Conservation (phyloP, 2,797 vertebrate genomes). For the Enteromius afrohamiltoni region DNA sequence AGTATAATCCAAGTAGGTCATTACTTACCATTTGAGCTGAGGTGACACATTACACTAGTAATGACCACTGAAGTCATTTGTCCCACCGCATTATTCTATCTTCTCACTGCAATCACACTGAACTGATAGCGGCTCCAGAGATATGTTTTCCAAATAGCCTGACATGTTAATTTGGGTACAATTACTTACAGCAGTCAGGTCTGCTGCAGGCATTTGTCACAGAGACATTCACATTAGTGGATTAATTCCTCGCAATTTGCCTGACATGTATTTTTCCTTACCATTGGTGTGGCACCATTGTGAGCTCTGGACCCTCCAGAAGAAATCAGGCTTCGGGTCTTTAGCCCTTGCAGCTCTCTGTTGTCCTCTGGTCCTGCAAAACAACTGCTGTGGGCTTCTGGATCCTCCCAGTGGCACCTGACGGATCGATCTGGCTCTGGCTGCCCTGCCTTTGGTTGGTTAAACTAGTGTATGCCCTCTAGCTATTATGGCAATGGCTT, state of each 20-base stretch:
- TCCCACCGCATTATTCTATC: not conserved
- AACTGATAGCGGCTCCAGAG: conserved; percentile 64
- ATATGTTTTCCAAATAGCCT: conserved; percentile 59
- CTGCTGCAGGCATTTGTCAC: conserved; percentile 69
- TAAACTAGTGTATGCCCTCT: conserved; percentile 68
- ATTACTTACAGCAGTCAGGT: conserved; percentile 72
- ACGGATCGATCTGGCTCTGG: conserved; percentile 64
- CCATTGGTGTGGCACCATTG: not conserved
- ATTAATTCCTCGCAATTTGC: conserved; percentile 71
- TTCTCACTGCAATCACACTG: conserved; percentile 37
- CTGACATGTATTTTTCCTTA: conserved; percentile 59
- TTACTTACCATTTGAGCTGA: not conserved
- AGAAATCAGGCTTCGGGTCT: not conserved
- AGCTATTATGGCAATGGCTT: conserved; percentile 75
- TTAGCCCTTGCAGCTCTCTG: not conserved
- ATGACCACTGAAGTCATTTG: not conserved
- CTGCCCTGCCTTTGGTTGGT: conserved; percentile 65
- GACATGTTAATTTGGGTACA: conserved; percentile 74
- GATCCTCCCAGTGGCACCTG: not conserved
- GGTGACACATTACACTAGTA: not conserved
- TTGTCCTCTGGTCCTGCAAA: not conserved
- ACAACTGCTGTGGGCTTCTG: not conserved
- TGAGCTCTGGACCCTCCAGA: not conserved
- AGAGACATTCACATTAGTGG: conserved; percentile 62
- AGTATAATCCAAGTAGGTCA: not conserved